Evolutionary conservation across 92 coral and sea anemone genomes (phyloP).

Genomic region (Bergia puertoricense): DNA sequence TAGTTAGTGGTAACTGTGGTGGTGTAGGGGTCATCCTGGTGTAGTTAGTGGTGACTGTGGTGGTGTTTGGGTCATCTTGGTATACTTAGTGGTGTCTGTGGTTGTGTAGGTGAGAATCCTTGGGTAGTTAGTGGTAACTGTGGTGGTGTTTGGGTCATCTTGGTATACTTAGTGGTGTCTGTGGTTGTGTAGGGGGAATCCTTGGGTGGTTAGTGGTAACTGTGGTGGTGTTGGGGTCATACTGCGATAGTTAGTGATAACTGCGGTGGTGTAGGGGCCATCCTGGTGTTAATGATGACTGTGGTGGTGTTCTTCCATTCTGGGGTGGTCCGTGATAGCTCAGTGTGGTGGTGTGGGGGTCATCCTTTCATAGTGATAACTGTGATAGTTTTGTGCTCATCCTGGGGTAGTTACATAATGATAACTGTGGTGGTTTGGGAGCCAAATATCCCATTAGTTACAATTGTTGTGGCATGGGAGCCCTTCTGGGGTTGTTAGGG

Average conservation of each 20-base stretch:
- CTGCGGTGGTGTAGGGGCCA: neutral
- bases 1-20: too few relatives aligned
- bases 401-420: neutral
- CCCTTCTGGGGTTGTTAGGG: neutral
- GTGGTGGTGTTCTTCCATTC: neutral
- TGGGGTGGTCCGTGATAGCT: too few relatives aligned
- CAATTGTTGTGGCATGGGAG: too few relatives aligned
- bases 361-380: too few relatives aligned
- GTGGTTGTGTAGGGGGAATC: neutral
- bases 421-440: neutral
- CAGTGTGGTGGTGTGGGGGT: too few relatives aligned
- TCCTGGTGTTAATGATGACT: neutral
- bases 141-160: neutral
- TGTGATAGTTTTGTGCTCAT: neutral
- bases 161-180: neutral
- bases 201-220: neutral
- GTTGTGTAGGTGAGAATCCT: too few relatives aligned
- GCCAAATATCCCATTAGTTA: neutral
- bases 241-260: neutral
- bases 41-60: too few relatives aligned
- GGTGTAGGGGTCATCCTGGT: too few relatives aligned
- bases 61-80: too few relatives aligned
- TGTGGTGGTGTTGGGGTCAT: neutral
- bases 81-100: too few relatives aligned
- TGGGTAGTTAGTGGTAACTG: too few relatives aligned